phyloP scores from a whole-genome alignment of 2,113 vertebrate genomes.

The Bubo blakistoni region DNA sequence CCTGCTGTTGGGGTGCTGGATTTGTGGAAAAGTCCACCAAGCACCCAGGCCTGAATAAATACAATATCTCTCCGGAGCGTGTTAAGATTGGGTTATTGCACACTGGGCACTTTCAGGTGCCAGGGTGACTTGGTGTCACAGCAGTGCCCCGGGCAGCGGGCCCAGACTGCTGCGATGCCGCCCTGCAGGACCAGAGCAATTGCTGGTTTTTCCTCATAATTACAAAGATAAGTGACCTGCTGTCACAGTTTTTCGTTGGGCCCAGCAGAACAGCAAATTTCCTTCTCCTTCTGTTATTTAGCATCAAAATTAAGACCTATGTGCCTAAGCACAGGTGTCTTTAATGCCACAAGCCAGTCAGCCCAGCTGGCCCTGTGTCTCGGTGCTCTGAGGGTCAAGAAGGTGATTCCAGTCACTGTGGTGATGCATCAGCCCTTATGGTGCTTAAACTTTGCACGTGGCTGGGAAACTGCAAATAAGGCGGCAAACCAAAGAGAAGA shows the following conservation, averaged over 20 bases:
- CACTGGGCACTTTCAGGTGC: no score
- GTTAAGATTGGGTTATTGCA: no score
- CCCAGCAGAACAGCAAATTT: accelerated
- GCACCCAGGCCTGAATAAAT: no score
- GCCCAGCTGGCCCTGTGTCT: background rate
- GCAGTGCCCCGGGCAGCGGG: no score
- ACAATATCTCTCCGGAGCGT: no score
- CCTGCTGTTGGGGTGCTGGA: no score
- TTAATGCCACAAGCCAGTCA: accelerated
- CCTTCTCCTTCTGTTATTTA: background rate
- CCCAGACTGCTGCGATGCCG: background rate
- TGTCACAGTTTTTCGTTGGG: accelerated
- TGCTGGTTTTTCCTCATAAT: accelerated
- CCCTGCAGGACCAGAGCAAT: no score
- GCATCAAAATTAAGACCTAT: accelerated
- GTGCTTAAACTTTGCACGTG: accelerated
- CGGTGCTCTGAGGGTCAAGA: accelerated
- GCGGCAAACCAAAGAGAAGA: background rate
- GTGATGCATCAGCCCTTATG: accelerated
- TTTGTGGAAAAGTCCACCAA: no score
- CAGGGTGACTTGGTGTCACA: no score
- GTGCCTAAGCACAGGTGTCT: background rate
- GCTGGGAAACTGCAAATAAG: background rate
- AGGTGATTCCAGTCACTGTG: accelerated
- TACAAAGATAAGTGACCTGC: accelerated